Base-by-base conservation (phyloP, 1,140 invertebrate genomes). In the Neodiprion pinetum region DNA sequence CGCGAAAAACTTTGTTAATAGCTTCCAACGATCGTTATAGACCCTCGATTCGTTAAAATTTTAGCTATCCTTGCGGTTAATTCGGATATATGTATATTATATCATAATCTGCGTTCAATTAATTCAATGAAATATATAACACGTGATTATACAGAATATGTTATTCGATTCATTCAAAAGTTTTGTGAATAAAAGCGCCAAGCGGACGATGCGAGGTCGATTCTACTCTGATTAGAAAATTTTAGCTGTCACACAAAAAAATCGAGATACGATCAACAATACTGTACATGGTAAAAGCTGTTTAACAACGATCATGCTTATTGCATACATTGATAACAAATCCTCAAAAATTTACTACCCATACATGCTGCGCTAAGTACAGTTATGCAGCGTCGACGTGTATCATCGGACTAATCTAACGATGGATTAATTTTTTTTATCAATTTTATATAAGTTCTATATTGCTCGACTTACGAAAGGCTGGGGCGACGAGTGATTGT, bases 401-500 rank as follows among this genome's bases (percentile, higher is more conserved):
- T 40, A 40, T 3, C 28, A 40, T 5, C 28, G 28, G 2, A 5
- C 28, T 40, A 40, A 40, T 40, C 28, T 40, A 40, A 40, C 28
- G 28, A 40, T 40, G 28, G 28, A 40, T 40, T 40, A 40, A 40
- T 40, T 40, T 40, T 40, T 40, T 40, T 40, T 40, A 40, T 40
- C 28, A 40, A 40, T 40, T 40, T 40, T 40, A 40, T 61, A 61
- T 61, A 61, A 12, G 53, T 17, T 40, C 4, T 8, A 61, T 61
- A 40, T 40, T 40, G 28, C 28, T 40, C 61, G 79, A 86, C 84
- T 88, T 83, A 90, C 89, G 76, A 86, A 88, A 14, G 86, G 82
- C 72, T 82, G 84, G 40, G 87, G 83, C 53, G 86, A 86, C 40
- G 85, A 86, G 77, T 85, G 81, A 71, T 87, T 82, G 77, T 84